Conservation (phyloP, 2,888 invertebrate species). For the Tholera decimalis region DNA sequence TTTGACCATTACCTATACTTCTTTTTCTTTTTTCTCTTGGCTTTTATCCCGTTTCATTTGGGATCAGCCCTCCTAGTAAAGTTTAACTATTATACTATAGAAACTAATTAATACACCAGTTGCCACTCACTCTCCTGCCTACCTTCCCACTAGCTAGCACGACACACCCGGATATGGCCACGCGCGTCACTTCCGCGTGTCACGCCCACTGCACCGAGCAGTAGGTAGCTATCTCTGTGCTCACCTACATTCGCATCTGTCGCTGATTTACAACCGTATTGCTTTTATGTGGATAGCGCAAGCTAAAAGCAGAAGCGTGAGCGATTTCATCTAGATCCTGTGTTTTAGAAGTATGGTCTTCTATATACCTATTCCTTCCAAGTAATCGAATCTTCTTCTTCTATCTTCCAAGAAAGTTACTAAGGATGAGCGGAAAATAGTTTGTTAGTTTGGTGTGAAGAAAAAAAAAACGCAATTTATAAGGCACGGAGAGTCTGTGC, state of each 20-base stretch:
- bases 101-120: background rate
- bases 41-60: no score
- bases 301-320: slow-evolving; percentile 3
- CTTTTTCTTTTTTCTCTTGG: no score
- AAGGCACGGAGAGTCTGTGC: no score
- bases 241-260: slow-evolving; percentile 59
- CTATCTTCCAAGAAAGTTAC: no score
- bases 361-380: no score
- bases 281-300: background rate
- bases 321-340: background rate
- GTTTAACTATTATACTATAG: no score
- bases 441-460: no score
- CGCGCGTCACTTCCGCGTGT: slow-evolving; percentile 55
- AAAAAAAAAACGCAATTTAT: no score
- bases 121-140: background rate
- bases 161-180: slow-evolving; percentile 27
- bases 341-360: background rate
- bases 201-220: slow-evolving; percentile 45
- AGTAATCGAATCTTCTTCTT: no score
- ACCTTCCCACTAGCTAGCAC: background rate
- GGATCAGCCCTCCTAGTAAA: no score
- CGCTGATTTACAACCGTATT: slow-evolving; percentile 41
- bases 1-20: no score
- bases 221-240: slow-evolving; percentile 4
- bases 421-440: no score